Evolutionary conservation across 2,113 vertebrate species (phyloP).

Genomic region (Otocyon megalotis): DNA sequence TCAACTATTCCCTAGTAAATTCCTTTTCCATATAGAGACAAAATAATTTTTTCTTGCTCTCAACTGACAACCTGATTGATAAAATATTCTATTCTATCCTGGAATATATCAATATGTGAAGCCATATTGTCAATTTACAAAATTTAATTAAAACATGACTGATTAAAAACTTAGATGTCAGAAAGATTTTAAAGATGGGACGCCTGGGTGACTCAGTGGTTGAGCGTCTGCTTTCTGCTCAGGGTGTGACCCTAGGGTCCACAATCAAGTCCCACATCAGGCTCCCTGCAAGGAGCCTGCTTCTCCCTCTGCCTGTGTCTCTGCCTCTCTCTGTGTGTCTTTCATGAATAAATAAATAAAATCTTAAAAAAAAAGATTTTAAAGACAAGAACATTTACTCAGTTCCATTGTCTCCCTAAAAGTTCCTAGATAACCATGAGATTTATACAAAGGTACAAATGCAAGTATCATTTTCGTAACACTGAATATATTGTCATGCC

Average conservation of each 20-base stretch:
- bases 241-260: too few species aligned
- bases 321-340: too few species aligned
- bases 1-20: background rate
- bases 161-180: background rate
- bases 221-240: too few species aligned
- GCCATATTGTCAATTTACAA: background rate
- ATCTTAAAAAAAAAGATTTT: background rate
- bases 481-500: background rate
- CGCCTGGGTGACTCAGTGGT: too few species aligned
- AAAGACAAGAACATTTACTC: background rate
- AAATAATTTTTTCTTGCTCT: background rate
- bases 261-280: too few species aligned
- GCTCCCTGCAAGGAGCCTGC: too few species aligned
- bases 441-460: background rate
- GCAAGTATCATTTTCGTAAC: background rate
- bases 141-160: background rate
- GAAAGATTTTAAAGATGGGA: background rate
- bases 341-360: too few species aligned
- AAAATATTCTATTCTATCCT: background rate
- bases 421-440: background rate
- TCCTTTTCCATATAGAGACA: background rate
- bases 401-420: background rate
- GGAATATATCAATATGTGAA: background rate
- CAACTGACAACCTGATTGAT: background rate
- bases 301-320: too few species aligned